Evolutionary conservation across 2,113 vertebrate genomes (phyloP), one percentile per base, ranked within the genome.

Genomic region (Tenebrosternarchus preto): DNA sequence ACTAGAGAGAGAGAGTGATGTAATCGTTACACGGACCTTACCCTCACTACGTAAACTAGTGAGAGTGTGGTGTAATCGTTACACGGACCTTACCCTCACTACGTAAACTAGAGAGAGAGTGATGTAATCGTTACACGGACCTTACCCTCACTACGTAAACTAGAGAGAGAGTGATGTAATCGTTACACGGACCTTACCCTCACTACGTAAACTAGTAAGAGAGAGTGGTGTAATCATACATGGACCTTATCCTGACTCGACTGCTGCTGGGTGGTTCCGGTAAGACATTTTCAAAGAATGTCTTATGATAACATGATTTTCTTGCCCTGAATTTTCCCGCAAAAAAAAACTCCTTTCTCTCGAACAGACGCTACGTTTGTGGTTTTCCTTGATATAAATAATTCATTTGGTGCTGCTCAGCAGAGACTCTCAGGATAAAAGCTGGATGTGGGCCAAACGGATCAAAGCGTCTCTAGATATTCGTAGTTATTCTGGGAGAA

Each of bases 401-500:
- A 74, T 29, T 29, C 19, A 55, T 68, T 61, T n/a, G 5, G n/a
- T 43, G 7, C 0, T 39, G 75, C 31, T 77, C 46, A 25, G 36
- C 5, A 16, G 29, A 68, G 56, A 68, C 20, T 60, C 22, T n/a
- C 19, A 72, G 24, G 17, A 29, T 24, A 59, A 19, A 61, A 61
- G 16, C 25, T 33, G 55, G 27, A 39, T 59, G 9, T 31, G 29
- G 17, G 53, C 31, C 20, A 20, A 68, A 56, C 39, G 59, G 29
- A 67, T 29, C 50, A 57, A 56, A 17, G 27, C 19, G 55, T 83
- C 82, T 80, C 56, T 17, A 60, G 71, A 75, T n/a, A 5, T 55
- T 25, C 16, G 15, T n/a, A n/a, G 76, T 75, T 79, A 83, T 79
- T 70, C 29, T 22, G 43, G 72, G 63, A 64, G 76, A 55, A n/a